Evolutionary conservation across 1,140 invertebrate species (phyloP), one percentile per base, ranked within the genome.

Genomic region (Drosophila rhopaloa): DNA sequence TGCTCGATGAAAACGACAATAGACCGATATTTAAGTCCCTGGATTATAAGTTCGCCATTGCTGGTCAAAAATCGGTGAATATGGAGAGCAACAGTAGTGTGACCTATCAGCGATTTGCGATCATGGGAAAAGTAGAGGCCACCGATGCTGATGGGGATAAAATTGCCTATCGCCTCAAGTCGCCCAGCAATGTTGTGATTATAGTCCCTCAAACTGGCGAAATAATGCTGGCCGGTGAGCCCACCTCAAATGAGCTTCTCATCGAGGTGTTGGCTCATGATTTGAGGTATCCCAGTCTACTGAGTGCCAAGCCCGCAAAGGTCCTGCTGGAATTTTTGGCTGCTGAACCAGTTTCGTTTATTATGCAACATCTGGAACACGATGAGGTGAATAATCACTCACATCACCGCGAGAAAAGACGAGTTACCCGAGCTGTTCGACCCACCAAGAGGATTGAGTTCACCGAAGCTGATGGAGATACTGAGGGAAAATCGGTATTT

Each of bases 361-460:
- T 92, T 1, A 91, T 92, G 84, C 92, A 92, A 55, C 91, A 92
- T 38, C 55, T 91, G 62, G 93, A 94, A 47, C 91, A 93, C 14
- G 94, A 94, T 73, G 94, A 94, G 51, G 90, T 95, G 35, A 94
- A 94, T 44, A 90, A 93, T 5, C 89, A 92, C 50, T 88, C 91
- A 40, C 93, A 94, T 82, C 96, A 96, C 84, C 94, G 95, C 35
- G 94, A 95, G 47, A 97, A 98, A 84, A 93, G 97, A 9, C 93
- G 97, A 8, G 97, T 97, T 0, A 98, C 97, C 0, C 93, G 97
- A 19, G 97, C 97, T 0, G 97, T 98, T 0, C 93, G 97, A 37
- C 97, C 97, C 3, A 98, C 97, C 0, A 98, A 98, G 93, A 95
- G 97, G 65, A 97, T 98, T 61, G 97, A 98, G 76, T 98, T 98